Percentiles rank a stretch among this genome's conserved stretches.
Conservation (phyloP, 64 coral and sea anemone genomes). For the Montipora sp. region DNA sequence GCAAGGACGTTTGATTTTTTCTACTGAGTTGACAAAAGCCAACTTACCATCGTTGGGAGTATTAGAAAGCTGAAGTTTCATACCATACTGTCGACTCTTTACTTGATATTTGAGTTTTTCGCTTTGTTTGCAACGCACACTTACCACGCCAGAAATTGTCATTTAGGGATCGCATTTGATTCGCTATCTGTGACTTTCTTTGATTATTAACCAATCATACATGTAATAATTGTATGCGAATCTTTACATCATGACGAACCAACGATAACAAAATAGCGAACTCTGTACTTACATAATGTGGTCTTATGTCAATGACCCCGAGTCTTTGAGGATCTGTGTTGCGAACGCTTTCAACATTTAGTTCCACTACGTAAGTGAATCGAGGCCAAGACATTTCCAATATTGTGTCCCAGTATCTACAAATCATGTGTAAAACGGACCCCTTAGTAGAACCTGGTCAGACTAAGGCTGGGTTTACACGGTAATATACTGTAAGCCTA, state of each 20-base stretch:
- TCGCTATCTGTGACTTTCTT: no score
- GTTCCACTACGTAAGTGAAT: slow-evolving; percentile 90
- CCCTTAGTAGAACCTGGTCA: not conserved
- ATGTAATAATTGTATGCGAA: not conserved
- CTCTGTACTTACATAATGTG: slow-evolving; percentile 88
- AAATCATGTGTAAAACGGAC: not conserved
- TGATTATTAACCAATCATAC: no score
- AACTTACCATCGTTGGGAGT: no score
- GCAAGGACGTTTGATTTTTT: no score
- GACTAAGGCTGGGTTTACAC: not conserved
- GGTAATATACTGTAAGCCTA: no score
- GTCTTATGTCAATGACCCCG: slow-evolving; percentile 91
- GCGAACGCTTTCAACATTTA: slow-evolving; percentile 96
- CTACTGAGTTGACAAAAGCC: no score
- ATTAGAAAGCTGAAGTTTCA: no score
- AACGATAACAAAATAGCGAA: not conserved
- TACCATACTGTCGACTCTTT: no score
- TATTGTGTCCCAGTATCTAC: slow-evolving; percentile 96
- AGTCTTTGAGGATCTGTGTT: slow-evolving; percentile 92
- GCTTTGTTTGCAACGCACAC: no score
- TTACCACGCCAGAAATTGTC: no score
- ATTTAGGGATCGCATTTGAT: no score
- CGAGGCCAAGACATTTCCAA: slow-evolving; percentile 99
- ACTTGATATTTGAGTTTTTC: no score
- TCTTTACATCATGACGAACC: not conserved